Base-by-base conservation (phyloP, 1,140 invertebrate genomes). In the Trachymyrmex septentrionalis region DNA sequence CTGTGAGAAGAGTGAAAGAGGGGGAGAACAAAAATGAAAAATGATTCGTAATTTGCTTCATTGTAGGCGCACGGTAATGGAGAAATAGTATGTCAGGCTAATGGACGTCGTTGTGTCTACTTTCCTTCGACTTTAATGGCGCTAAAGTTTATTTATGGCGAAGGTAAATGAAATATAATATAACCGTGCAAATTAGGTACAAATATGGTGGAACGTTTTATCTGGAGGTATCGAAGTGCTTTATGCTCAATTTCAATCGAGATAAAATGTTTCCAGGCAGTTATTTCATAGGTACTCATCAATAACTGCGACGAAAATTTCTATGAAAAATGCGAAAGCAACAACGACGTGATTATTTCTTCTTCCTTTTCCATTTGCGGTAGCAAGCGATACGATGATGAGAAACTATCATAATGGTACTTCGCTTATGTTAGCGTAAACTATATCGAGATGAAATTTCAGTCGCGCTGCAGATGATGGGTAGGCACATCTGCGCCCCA, bases 381-480 rank as follows among this genome's bases (percentile, higher is more conserved):
- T 30, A 63, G 44, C 19, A 50, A 50, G 38, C 19, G 67, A 16
- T 27, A 38, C 12, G 14, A 64, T 64, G 63, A 75, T 55, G 63
- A 16, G 24, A 50, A 67, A 75, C 71, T 67, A 67, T 69, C 53
- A 16, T 27, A 69, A 50, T 24, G 19, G 27, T 76, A 87, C 71
- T 85, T 67, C 82, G 73, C 53, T 84, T 50, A 50, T 50, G 48
- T 50, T 50, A 61, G 38, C 44, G 69, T 48, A 72, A 88, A 77
- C 67, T 61, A 87, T 72, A 80, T 63, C 57, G 78, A 82, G 88
- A 88, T 93, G 91, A 93, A 93, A 93, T 94, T 94, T 92, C 91
- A 93, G 88, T 86, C 77, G 73, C 53, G 10, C 38, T n/a, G 57
- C 16, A 38, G 34, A 24, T 19, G 66, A 66, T 67, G 19, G 24